phyloP scores from a whole-genome alignment of 37 sponge, comb jelly and placozoan genomes.

The Haliclona indistincta region DNA sequence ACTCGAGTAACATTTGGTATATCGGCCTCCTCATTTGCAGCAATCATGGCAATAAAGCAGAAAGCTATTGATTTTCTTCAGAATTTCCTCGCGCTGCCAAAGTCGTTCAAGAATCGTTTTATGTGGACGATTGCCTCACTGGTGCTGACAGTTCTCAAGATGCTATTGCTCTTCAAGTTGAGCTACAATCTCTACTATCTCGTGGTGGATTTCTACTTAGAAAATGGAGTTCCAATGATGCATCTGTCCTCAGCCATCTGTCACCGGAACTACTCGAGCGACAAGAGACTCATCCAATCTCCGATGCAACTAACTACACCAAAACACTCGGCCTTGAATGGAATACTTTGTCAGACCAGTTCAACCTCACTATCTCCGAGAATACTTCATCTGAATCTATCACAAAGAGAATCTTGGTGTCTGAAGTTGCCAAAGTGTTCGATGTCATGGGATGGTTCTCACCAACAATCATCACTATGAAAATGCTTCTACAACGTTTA shows the following conservation, averaged over 20 bases:
- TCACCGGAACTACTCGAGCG: constrained; percentile 13
- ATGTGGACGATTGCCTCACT: constrained; percentile 32
- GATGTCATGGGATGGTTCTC: constrained; percentile 24
- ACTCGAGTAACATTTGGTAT: no score
- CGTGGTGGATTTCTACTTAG: constrained; percentile 36
- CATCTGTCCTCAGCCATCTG: constrained; percentile 18
- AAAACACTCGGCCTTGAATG: constrained; percentile 29
- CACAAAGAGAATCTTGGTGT: constrained; percentile 22
- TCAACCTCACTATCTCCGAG: constrained; percentile 15
- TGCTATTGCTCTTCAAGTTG: constrained; percentile 1
- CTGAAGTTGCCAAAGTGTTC: constrained; percentile 35
- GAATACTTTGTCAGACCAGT: constrained; percentile 14
- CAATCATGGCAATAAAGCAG: constrained; percentile 35
- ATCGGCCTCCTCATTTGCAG: constrained; percentile 34
- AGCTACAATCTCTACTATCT: constrained; percentile 2
- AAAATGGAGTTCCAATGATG: constrained; percentile 29
- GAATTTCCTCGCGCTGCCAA: constrained; percentile 27
- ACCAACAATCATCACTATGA: constrained; percentile 30
- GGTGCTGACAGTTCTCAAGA: constrained; percentile 18
- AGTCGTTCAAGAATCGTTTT: constrained; percentile 17
- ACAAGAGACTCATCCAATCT: constrained; percentile 7
- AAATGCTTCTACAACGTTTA: constrained; percentile 33
- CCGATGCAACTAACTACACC: constrained; percentile 3
- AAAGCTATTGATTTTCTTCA: constrained; percentile 24
- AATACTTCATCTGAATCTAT: neutral